Conservation (phyloP, 2,113 vertebrate species). For the Tragelaphus strepsiceros region DNA sequence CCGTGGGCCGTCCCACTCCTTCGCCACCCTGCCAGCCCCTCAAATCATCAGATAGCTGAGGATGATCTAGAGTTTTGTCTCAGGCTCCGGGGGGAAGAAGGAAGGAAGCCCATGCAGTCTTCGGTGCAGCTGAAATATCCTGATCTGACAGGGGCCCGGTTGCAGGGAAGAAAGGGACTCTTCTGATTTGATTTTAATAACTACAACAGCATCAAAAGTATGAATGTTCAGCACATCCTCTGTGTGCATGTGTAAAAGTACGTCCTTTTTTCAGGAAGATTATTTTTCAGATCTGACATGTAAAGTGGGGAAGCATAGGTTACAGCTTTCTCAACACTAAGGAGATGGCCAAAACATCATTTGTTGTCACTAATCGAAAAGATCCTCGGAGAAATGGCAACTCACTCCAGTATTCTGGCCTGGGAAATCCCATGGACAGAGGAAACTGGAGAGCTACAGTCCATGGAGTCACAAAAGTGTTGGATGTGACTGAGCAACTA, state of each 20-base stretch:
- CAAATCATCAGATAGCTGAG: neutral
- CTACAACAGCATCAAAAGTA: fast-evolving
- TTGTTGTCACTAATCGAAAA: neutral
- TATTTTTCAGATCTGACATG: neutral
- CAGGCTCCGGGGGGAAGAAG: neutral
- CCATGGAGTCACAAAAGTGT: neutral
- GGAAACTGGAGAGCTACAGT: neutral
- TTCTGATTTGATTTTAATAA: neutral
- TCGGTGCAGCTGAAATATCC: fast-evolving
- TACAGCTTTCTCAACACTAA: neutral
- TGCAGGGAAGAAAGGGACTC: fast-evolving
- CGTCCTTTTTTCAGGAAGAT: neutral
- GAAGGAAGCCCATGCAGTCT: neutral
- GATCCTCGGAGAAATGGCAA: neutral
- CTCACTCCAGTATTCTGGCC: neutral
- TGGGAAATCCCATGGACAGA: neutral
- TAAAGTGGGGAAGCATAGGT: neutral
- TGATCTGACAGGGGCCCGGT: fast-evolving
- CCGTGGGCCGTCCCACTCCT: fast-evolving
- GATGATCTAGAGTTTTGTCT: neutral
- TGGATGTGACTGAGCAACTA: neutral
- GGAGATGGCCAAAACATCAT: neutral
- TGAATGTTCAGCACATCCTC: fast-evolving
- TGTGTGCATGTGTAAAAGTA: neutral
- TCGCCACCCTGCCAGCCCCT: fast-evolving